These are phyloP conservation scores for Drosophila nannoptera DNA, from an alignment of 1,140 invertebrate genomes.

Conservation along the genomic window DNA sequence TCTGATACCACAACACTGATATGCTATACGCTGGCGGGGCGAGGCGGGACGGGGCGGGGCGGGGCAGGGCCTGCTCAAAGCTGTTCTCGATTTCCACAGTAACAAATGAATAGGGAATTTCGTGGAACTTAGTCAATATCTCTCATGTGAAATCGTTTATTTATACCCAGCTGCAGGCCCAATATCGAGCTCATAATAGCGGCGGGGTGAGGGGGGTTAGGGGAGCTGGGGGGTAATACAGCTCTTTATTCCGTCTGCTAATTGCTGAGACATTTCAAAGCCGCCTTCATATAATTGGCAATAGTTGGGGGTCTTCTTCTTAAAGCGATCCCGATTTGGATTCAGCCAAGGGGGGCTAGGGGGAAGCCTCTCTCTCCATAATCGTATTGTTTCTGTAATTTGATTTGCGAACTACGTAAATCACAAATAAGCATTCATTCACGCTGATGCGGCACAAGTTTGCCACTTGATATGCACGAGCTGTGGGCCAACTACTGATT, in stretches of 20 bases:
- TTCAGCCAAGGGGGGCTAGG: too few species aligned
- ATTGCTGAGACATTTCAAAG: too few species aligned
- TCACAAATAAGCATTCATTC: not conserved
- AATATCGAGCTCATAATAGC: too few species aligned
- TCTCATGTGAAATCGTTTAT: not conserved
- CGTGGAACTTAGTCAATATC: not conserved
- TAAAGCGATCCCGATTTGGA: too few species aligned
- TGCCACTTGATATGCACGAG: slow-evolving; percentile 8
- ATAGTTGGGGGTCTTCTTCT: too few species aligned
- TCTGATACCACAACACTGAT: slow-evolving; percentile 23
- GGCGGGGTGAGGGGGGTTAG: too few species aligned
- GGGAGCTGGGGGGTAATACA: too few species aligned
- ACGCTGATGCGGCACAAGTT: not conserved
- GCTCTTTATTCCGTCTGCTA: too few species aligned
- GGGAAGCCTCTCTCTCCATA: too few species aligned
- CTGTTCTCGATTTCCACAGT: slow-evolving; percentile 4
- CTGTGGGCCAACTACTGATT: slow-evolving; percentile 18
- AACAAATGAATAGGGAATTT: slow-evolving; percentile 2
- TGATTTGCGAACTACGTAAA: too few species aligned
- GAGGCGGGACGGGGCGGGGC: not conserved
- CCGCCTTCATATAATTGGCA: too few species aligned
- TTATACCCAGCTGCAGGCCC: not conserved
- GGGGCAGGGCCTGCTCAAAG: not conserved
- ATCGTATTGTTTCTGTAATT: too few species aligned
- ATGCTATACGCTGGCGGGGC: not conserved